These are phyloP conservation scores for Listronotus oregonensis DNA, from an alignment of 1,140 invertebrate species.

Conservation along the genomic window DNA sequence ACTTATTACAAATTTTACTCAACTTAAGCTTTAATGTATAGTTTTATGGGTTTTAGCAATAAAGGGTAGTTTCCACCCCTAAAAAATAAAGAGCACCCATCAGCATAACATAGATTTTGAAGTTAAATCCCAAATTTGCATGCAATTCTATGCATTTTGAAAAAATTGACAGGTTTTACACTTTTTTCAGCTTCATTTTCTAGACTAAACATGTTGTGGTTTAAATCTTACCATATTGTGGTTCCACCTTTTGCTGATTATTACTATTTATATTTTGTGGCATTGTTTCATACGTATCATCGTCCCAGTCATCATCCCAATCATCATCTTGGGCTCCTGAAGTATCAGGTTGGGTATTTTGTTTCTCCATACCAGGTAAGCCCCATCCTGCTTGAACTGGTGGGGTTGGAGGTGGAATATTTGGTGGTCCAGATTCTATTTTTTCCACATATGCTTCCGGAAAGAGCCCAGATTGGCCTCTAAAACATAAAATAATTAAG, in stretches of 20 bases:
- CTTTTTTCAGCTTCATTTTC: no score
- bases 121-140: no score
- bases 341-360: constrained; percentile 25
- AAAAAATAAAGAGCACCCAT: no score
- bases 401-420: constrained; percentile 53
- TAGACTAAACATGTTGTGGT: background rate
- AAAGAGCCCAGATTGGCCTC: constrained; percentile 83
- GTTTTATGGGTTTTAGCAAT: no score
- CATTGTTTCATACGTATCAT: constrained; percentile 72
- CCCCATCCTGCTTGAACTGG: constrained; percentile 53
- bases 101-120: no score
- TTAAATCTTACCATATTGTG: background rate
- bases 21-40: no score
- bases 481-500: constrained; percentile 31
- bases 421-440: constrained; percentile 52
- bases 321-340: constrained; percentile 57
- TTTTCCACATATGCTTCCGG: constrained; percentile 87
- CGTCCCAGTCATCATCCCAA: constrained; percentile 62
- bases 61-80: no score
- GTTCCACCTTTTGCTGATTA: constrained; percentile 34
- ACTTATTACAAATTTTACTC: no score
- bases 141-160: no score
- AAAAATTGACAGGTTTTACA: no score
- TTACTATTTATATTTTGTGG: constrained; percentile 54
- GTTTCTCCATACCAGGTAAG: constrained; percentile 13